Percentiles rank a stretch among this genome's conserved stretches.
Evolutionary conservation across 2,888 invertebrate genomes (phyloP).

Genomic region (Cepaea hortensis): DNA sequence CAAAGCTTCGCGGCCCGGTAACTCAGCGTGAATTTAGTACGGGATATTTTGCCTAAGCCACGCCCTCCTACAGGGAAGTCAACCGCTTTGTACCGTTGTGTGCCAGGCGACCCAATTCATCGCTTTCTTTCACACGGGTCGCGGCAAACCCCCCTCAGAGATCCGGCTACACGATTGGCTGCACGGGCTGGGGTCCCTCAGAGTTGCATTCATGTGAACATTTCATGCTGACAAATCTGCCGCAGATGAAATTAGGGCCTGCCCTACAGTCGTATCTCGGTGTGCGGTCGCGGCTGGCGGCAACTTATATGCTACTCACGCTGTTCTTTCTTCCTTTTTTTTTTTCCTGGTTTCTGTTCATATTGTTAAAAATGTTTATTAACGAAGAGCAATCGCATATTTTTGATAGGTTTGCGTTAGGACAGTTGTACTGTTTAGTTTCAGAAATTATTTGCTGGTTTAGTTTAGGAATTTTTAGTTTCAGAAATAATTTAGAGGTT

Average conservation of each 20-base stretch:
- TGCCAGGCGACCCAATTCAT: neutral
- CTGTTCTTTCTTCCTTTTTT: too few species aligned
- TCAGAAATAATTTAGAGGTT: too few species aligned
- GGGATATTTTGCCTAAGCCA: neutral
- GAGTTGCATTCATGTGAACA: slow-evolving; percentile 18
- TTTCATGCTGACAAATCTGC: neutral
- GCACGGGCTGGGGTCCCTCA: neutral
- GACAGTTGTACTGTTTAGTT: too few species aligned
- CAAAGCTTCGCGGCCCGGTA: neutral
- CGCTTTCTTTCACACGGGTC: neutral
- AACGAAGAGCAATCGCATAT: too few species aligned
- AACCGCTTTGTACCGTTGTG: slow-evolving; percentile 30
- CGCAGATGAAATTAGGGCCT: neutral
- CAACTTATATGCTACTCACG: too few species aligned
- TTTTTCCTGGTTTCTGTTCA: too few species aligned
- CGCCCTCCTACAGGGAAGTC: slow-evolving; percentile 38
- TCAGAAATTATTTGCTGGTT: too few species aligned
- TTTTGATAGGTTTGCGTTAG: too few species aligned
- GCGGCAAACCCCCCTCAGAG: neutral
- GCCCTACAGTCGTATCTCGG: neutral
- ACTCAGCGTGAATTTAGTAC: neutral
- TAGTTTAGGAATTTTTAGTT: too few species aligned
- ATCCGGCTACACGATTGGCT: slow-evolving; percentile 27
- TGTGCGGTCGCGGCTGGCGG: neutral
- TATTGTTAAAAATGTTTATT: too few species aligned